Percentiles rank a stretch among this genome's conserved stretches.
Evolutionary conservation across 2,888 invertebrate genomes (phyloP).

Genomic region (Athripsodes cinereus): DNA sequence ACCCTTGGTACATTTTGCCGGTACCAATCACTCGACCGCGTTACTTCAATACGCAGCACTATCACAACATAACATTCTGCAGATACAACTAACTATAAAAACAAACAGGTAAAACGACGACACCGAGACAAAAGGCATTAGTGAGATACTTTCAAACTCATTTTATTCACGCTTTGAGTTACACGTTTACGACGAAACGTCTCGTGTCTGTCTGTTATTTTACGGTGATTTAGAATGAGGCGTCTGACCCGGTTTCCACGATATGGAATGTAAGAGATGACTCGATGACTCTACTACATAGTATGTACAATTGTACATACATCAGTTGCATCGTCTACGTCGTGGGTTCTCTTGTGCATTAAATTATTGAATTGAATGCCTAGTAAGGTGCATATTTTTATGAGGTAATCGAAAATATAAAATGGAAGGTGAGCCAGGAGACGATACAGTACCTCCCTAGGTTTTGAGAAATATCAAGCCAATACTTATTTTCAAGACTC

Average conservation of each 20-base stretch:
- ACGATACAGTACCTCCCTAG: too few relatives aligned
- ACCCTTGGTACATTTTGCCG: background rate
- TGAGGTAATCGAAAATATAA: too few relatives aligned
- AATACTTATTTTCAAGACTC: too few relatives aligned
- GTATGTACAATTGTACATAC: too few relatives aligned
- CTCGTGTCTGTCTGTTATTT: background rate
- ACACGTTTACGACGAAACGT: too few relatives aligned
- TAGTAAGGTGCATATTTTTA: too few relatives aligned
- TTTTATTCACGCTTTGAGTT: too few relatives aligned
- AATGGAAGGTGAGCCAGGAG: too few relatives aligned
- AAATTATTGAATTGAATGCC: too few relatives aligned
- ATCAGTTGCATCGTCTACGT: background rate
- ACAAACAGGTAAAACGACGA: background rate
- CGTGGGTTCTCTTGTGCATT: background rate
- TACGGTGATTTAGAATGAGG: background rate
- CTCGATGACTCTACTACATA: background rate
- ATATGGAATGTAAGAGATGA: conserved; percentile 14
- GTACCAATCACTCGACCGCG: conserved; percentile 2
- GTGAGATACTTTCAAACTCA: too few relatives aligned
- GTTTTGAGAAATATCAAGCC: too few relatives aligned
- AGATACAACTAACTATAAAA: background rate
- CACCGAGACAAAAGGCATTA: background rate
- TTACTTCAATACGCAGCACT: background rate
- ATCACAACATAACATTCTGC: background rate
- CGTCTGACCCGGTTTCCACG: conserved; percentile 17